Evolutionary conservation across 2,113 vertebrate genomes (phyloP), one percentile per base, ranked within the genome.

Genomic region (Neofelis nebulosa): DNA sequence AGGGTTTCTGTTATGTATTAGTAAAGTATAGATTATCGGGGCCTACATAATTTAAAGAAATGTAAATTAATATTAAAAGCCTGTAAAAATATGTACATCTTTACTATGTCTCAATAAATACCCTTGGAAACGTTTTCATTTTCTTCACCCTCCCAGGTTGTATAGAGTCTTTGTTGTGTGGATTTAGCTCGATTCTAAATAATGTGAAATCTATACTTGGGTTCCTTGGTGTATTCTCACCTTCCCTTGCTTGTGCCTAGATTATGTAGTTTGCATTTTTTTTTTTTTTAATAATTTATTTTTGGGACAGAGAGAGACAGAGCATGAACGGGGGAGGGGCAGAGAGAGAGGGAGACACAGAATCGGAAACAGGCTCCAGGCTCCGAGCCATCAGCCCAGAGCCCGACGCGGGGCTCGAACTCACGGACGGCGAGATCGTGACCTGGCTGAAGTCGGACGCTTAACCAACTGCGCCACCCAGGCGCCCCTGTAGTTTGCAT

Each of bases 81-180:
- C 98, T 99, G 99, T 99, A 99, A 99, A 99, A 99, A 98, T 98
- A 98, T 99, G 99, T 99, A 99, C 98, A 99, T 99, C 99, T 98
- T 99, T 99, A 98, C 99, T 98, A 97, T 98, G 98, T 99, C 99
- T 99, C 99, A 99, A 99, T 99, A 99, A 99, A 99, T 98, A 98
- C 98, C 98, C 97, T 98, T 98, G 98, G 98, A 99, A 99, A 98
- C 98, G 98, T 97, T 97, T 96, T 98, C 93, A 97, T 98, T 99
- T 99, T 98, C 98, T 98, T 98, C 98, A 98, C 94, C 95, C 66
- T 97, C 93, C 16, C n/a, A 65, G 92, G 96, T 97, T 97, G 95
- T 91, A 97, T 91, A 97, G 97, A 87, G 93, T 97, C 86, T 93
- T 97, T 97, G 63, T 81, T 96, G n/a, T 98, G 23, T 98, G 71